A percentile compares a stretch with the other conserved stretches of the same genome.
Conservation (phyloP, 1,140 invertebrate genomes). For the Pseudomyrmex cubaensis region DNA sequence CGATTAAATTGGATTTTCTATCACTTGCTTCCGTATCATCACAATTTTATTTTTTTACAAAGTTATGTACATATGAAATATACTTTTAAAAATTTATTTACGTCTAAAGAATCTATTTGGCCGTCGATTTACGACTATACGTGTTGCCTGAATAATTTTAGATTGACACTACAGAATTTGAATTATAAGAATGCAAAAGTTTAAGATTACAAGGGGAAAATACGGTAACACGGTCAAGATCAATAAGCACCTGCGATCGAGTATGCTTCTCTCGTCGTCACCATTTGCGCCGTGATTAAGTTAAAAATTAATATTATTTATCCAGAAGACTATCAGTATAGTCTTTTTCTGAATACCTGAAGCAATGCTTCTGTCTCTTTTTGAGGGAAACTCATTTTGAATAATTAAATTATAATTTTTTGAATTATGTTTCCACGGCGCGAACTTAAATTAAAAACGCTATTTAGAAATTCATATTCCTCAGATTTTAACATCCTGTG, state of each 20-base stretch:
- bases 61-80: neutral
- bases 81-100: no score
- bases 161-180: slow-evolving; percentile 26
- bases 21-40: neutral
- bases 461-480: neutral
- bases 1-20: neutral
- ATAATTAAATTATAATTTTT: neutral
- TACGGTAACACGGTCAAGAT: slow-evolving; percentile 56
- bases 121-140: slow-evolving; percentile 20
- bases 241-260: neutral
- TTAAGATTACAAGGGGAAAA: neutral
- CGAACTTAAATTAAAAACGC: no score
- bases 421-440: neutral
- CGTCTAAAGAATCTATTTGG: neutral
- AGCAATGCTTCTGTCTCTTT: neutral
- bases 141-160: slow-evolving; percentile 63
- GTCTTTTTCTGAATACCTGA: neutral
- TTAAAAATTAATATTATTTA: neutral
- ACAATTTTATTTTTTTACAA: neutral
- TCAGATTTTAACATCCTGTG: neutral
- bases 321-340: neutral
- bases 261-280: neutral
- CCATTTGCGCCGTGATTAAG: neutral
- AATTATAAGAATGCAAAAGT: slow-evolving; percentile 12
- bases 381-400: neutral